These are phyloP conservation scores for Plestiodon gilberti DNA, from an alignment of 2,113 vertebrate genomes.

Conservation along the genomic window DNA sequence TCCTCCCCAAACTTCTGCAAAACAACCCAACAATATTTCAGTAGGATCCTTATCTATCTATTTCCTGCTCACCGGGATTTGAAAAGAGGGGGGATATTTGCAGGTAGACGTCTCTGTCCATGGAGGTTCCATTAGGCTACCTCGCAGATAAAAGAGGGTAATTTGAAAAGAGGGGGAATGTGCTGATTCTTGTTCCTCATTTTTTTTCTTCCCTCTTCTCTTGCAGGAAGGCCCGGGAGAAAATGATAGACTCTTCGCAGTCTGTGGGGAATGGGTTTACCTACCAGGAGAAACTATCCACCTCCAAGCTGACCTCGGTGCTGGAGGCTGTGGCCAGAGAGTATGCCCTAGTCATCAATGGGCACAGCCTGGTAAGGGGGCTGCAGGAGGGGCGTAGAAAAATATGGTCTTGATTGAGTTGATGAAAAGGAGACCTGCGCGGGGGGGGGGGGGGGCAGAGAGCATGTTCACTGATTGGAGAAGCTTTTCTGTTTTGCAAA, in stretches of 20 bases:
- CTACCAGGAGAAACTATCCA: conserved; percentile 71
- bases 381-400: fast-evolving
- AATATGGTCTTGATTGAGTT: neutral
- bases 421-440: no score
- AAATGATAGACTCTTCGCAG: conserved; percentile 80
- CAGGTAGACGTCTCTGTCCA: no score
- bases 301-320: conserved; percentile 74
- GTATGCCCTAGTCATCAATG: conserved; percentile 90
- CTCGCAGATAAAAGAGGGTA: no score
- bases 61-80: no score
- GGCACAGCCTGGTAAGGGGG: conserved; percentile 89
- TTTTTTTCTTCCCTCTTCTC: neutral
- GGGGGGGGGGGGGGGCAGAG: no score
- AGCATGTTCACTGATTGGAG: no score
- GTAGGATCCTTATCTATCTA: no score
- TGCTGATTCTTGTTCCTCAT: neutral
- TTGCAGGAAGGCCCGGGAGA: conserved; percentile 87
- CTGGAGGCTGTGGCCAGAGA: conserved; percentile 89
- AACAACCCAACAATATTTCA: no score
- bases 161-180: no score
- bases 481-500: neutral
- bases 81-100: no score
- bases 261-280: conserved; percentile 77
- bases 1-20: no score
- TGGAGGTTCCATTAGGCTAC: no score